Percentiles rank a stretch among this genome's conserved stretches.
These are phyloP conservation scores for Cranoglanis bouderius DNA, from an alignment of 2,113 vertebrate species.

Conservation along the genomic window DNA sequence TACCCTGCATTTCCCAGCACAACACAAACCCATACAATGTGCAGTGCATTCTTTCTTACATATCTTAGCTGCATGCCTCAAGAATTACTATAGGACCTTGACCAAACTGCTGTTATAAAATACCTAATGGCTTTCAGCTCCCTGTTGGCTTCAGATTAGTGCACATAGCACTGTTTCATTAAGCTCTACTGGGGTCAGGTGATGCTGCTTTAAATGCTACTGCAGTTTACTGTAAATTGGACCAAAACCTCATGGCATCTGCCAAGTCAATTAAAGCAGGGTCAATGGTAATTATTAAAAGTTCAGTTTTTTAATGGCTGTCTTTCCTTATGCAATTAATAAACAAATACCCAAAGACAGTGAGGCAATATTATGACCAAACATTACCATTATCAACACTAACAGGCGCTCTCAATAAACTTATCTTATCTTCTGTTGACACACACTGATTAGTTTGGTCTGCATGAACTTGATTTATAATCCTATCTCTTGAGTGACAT, in stretches of 20 bases:
- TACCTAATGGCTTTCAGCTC: neutral
- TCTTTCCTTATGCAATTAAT: neutral
- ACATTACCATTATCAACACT: slow-evolving; percentile 1
- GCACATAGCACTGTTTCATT: neutral
- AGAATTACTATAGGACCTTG: neutral
- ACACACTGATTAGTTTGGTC: slow-evolving; percentile 43
- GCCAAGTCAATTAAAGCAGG: neutral
- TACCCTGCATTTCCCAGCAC: neutral
- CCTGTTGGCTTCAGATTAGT: neutral
- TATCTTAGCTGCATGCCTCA: neutral
- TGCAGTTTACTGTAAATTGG: neutral
- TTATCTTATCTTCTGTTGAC: slow-evolving; percentile 52
- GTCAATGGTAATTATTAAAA: neutral
- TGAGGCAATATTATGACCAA: slow-evolving; percentile 27
- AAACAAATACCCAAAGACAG: neutral
- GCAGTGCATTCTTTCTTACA: neutral
- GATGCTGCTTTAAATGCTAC: neutral
- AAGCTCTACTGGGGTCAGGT: neutral
- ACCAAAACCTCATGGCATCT: neutral
- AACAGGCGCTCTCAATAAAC: neutral
- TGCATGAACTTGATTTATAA: slow-evolving; percentile 26
- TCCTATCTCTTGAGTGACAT: neutral
- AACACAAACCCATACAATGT: neutral
- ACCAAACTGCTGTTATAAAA: neutral
- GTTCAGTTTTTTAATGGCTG: neutral